Conservation (phyloP, 2,888 invertebrate species). For the Hypsopygia costalis region DNA sequence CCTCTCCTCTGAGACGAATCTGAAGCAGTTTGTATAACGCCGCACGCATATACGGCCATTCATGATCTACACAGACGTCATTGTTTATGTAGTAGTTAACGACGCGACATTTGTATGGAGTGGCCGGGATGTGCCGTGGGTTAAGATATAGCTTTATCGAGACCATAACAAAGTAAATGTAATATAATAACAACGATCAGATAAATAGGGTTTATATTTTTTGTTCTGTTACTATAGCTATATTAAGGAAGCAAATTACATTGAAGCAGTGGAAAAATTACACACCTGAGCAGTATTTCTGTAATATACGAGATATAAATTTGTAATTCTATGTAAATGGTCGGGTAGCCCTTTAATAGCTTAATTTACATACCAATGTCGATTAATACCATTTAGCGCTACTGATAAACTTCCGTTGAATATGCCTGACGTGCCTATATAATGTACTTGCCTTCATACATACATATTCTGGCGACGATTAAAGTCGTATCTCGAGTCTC, state of each 20-base stretch:
- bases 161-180: too few species aligned
- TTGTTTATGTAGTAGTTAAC: too few species aligned
- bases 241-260: neutral
- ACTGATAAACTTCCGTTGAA: constrained; percentile 46
- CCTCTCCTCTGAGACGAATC: too few species aligned
- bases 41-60: too few species aligned
- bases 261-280: neutral
- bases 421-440: constrained; percentile 14
- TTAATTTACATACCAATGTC: constrained; percentile 39
- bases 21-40: too few species aligned
- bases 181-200: too few species aligned
- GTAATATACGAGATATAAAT: neutral
- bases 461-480: constrained; percentile 33
- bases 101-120: too few species aligned
- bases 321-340: constrained; percentile 5
- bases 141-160: too few species aligned
- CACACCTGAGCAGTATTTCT: neutral
- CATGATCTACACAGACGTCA: too few species aligned
- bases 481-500: constrained; percentile 48
- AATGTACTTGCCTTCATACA: constrained; percentile 10
- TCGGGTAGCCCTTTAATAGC: constrained; percentile 16
- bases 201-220: too few species aligned
- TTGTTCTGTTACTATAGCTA: too few species aligned
- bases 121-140: too few species aligned
- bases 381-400: constrained; percentile 33